A percentile compares a stretch with the other conserved stretches of the same genome.
phyloP scores from a whole-genome alignment of 2,797 vertebrate species.

The Euthynnus affinis region DNA sequence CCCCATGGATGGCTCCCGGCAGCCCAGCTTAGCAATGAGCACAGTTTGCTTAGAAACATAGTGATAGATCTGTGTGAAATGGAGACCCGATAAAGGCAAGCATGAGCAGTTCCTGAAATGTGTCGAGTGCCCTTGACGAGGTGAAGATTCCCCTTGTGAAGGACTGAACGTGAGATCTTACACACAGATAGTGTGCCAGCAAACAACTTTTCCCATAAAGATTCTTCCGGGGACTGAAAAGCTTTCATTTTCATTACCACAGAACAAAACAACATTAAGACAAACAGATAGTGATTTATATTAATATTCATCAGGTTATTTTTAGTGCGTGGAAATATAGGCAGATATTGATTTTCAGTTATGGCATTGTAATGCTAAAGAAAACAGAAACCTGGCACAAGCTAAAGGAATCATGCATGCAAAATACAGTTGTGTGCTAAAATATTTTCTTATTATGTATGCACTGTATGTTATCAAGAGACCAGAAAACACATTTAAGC shows the following conservation, averaged over 20 bases:
- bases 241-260: constrained; percentile 6
- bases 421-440: neutral
- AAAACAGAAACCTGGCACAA: constrained; percentile 4
- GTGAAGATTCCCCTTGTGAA: constrained; percentile 8
- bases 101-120: constrained; percentile 13
- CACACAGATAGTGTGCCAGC: neutral
- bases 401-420: neutral
- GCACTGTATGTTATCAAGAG: neutral
- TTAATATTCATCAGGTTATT: constrained; percentile 24
- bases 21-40: constrained; percentile 46
- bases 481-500: neutral
- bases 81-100: constrained; percentile 9
- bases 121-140: constrained; percentile 30
- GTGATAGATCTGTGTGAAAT: constrained; percentile 16
- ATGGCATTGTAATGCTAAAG: constrained; percentile 24
- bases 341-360: constrained; percentile 8
- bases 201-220: constrained; percentile 11
- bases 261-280: neutral
- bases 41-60: constrained; percentile 15
- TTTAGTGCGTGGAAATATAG: constrained; percentile 1
- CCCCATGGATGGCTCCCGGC: constrained; percentile 30
- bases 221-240: constrained; percentile 15
- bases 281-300: constrained; percentile 15
- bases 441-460: neutral
- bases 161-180: constrained; percentile 2